Conservation (phyloP, 1,140 invertebrate genomes). For the Achatina immaculata region DNA sequence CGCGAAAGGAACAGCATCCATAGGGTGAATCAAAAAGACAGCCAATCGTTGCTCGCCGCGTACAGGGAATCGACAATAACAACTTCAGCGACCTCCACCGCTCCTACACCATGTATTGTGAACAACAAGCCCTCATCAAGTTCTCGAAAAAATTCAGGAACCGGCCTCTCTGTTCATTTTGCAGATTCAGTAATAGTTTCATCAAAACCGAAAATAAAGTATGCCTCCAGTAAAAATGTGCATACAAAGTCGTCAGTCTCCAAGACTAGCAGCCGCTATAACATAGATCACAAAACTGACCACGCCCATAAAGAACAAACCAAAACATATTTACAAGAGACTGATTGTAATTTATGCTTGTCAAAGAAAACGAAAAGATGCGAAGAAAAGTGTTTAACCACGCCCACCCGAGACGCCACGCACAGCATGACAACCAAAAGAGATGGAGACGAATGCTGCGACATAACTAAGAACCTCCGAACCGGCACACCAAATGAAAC, state of each 20-base stretch:
- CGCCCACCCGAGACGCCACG: not conserved
- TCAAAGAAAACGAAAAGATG: not conserved
- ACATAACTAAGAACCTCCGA: not conserved
- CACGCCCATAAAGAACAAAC: not conserved
- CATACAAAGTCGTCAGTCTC: not conserved
- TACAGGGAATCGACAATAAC: not conserved
- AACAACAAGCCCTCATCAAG: constrained; percentile 5
- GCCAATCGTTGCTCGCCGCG: not conserved
- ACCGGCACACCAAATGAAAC: not conserved
- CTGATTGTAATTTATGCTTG: not conserved
- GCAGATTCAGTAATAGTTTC: not conserved
- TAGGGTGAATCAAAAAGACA: not conserved
- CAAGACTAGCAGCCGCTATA: not conserved
- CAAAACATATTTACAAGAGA: not conserved
- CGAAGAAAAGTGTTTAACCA: not conserved
- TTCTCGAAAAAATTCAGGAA: not conserved
- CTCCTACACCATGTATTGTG: not conserved
- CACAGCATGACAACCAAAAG: not conserved
- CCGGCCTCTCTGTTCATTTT: constrained; percentile 18
- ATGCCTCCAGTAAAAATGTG: not conserved
- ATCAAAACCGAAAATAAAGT: not conserved
- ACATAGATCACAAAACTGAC: not conserved
- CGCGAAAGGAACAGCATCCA: not conserved
- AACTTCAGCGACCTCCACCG: constrained; percentile 1
- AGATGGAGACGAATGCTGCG: not conserved